phyloP scores from a whole-genome alignment of 2,113 vertebrate species.

The Colistium nudipinnis region DNA sequence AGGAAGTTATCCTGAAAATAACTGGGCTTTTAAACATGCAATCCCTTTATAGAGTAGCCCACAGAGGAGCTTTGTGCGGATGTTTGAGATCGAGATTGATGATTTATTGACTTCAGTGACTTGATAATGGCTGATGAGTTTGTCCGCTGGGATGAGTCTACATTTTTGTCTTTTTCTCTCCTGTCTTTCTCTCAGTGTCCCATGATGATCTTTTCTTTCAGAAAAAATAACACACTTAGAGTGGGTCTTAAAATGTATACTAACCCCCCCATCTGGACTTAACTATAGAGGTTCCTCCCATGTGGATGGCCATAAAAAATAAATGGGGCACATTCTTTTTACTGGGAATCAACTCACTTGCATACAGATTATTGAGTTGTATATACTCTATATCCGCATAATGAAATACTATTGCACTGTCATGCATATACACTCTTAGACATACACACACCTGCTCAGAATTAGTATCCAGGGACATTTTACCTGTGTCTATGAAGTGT shows the following conservation, averaged over 20 bases:
- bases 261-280: slow-evolving; percentile 48
- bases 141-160: slow-evolving; percentile 8
- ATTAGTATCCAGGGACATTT: slow-evolving; percentile 44
- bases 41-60: slow-evolving; percentile 12
- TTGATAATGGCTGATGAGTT: slow-evolving; percentile 26
- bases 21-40: slow-evolving; percentile 2
- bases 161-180: slow-evolving; percentile 22
- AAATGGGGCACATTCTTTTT: slow-evolving; percentile 46
- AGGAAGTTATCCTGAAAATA: slow-evolving; percentile 6
- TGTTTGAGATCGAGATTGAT: slow-evolving; percentile 32
- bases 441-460: slow-evolving; percentile 9
- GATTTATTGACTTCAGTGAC: slow-evolving; percentile 37
- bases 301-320: slow-evolving; percentile 48
- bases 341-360: slow-evolving; percentile 30
- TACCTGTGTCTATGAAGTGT: slow-evolving; percentile 37
- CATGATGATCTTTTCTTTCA: slow-evolving; percentile 24
- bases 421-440: slow-evolving; percentile 3
- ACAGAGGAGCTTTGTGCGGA: slow-evolving; percentile 29
- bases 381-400: slow-evolving; percentile 55
- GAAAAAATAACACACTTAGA: slow-evolving; percentile 16
- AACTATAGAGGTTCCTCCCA: slow-evolving; percentile 41
- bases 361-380: slow-evolving; percentile 56
- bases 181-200: slow-evolving; percentile 27
- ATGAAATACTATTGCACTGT: slow-evolving; percentile 52
- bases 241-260: slow-evolving; percentile 25